Percentiles rank a stretch among this genome's conserved stretches.
Conservation (phyloP, 2,888 invertebrate species). For the Pterobdella sp. region DNA sequence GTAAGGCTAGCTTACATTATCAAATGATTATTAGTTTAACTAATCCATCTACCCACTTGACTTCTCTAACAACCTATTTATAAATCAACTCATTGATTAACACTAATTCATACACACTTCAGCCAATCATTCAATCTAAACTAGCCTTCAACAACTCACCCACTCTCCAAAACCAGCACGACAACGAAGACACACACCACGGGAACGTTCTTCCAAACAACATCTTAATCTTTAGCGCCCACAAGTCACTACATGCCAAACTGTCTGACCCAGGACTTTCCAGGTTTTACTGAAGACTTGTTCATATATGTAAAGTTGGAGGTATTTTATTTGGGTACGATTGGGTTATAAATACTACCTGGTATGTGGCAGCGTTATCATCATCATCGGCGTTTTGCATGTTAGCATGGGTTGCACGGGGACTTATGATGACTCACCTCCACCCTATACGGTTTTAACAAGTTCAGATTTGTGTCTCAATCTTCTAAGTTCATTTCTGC, state of each 20-base stretch:
- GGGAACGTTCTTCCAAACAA: conserved; percentile 75
- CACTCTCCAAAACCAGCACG: conserved; percentile 28
- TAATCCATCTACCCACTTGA: background rate
- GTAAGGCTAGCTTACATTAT: no score
- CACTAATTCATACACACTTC: background rate
- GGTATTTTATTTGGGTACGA: no score
- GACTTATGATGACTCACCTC: no score
- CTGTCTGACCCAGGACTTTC: conserved; percentile 71
- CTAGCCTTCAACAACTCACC: background rate
- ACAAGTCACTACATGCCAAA: conserved; percentile 66
- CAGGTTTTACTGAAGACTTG: no score
- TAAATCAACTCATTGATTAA: background rate
- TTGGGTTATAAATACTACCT: no score
- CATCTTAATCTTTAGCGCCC: conserved; percentile 65
- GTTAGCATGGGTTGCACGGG: no score
- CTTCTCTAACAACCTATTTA: background rate
- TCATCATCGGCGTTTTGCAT: no score
- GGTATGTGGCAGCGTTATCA: no score
- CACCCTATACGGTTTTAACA: no score
- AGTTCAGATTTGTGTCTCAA: no score
- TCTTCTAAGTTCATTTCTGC: no score
- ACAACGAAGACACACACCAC: conserved; percentile 53
- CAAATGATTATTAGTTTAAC: background rate
- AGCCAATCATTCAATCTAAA: background rate
- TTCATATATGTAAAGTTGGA: no score